These are phyloP conservation scores for Chionoecetes opilio DNA, from an alignment of 1,140 invertebrate genomes.

Conservation along the genomic window DNA sequence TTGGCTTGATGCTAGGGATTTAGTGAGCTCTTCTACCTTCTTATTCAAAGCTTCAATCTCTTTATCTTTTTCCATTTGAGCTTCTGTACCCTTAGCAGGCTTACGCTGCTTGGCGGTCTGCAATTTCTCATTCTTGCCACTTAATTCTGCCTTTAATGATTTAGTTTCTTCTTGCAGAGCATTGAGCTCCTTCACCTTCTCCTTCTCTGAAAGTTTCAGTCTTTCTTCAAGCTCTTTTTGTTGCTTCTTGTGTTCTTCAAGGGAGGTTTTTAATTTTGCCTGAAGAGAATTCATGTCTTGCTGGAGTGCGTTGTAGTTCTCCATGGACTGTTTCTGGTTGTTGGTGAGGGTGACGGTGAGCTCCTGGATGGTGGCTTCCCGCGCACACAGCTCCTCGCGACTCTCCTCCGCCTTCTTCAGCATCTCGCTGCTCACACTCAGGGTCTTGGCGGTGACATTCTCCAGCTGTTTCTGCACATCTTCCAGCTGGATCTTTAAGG, in stretches of 20 bases:
- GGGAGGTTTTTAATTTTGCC: conserved; percentile 67
- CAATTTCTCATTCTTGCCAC: background rate
- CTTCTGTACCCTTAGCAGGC: background rate
- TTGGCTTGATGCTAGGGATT: background rate
- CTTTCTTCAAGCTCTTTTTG: conserved; percentile 65
- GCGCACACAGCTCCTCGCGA: conserved; percentile 81
- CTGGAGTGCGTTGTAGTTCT: conserved; percentile 78
- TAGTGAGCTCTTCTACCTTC: conserved; percentile 55
- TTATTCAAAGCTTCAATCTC: conserved; percentile 47
- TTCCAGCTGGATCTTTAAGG: conserved; percentile 82
- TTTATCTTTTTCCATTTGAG: conserved; percentile 35
- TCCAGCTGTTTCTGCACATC: conserved; percentile 81
- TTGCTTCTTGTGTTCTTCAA: conserved; percentile 67
- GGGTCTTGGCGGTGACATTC: conserved; percentile 78
- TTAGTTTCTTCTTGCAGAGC: conserved; percentile 64
- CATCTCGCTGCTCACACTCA: conserved; percentile 74
- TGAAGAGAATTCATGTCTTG: conserved; percentile 76
- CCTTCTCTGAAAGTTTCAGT: conserved; percentile 67
- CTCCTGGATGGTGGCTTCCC: conserved; percentile 80
- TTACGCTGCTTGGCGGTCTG: background rate
- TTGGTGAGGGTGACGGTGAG: conserved; percentile 78
- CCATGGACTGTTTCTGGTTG: conserved; percentile 81
- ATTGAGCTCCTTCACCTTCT: conserved; percentile 52
- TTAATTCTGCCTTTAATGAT: conserved; percentile 47
- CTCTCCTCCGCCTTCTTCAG: conserved; percentile 81